Evolutionary conservation across 2,888 invertebrate genomes (phyloP).

Genomic region (Epinotia nisella): DNA sequence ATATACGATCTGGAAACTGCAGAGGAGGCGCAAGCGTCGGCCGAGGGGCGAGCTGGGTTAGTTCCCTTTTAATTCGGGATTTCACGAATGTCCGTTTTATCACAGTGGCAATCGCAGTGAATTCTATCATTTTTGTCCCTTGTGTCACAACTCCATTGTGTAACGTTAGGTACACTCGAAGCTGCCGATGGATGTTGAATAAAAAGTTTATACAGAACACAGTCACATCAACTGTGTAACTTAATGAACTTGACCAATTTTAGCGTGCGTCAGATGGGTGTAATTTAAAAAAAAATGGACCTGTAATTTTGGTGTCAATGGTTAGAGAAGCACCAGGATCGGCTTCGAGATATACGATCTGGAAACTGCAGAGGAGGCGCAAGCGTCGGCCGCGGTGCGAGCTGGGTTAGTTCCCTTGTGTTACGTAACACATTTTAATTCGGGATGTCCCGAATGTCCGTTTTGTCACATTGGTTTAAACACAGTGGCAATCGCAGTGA

Average conservation of each 20-base stretch:
- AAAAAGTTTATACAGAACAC: not conserved
- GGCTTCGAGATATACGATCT: conserved; percentile 80
- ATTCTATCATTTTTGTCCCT: not conserved
- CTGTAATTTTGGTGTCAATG: conserved; percentile 64
- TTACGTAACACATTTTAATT: no score
- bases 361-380: conserved; percentile 64
- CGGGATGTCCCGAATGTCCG: no score
- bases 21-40: conserved; percentile 56
- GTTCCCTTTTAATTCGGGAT: no score
- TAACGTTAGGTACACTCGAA: not conserved
- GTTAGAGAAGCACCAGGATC: conserved; percentile 56
- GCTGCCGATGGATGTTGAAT: conserved; percentile 21
- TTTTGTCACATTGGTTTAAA: no score
- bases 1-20: conserved; percentile 75
- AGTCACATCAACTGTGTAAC: no score
- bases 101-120: no score
- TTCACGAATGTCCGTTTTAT: no score
- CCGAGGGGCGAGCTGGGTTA: conserved; percentile 52
- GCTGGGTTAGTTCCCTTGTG: conserved; percentile 20
- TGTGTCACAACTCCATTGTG: not conserved
- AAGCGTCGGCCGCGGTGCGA: conserved; percentile 55
- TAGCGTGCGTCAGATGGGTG: conserved; percentile 15
- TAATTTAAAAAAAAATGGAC: not conserved
- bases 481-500: no score
- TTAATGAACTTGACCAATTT: not conserved